Conservation (phyloP, 2,113 vertebrate genomes). For the Piprites chloris region DNA sequence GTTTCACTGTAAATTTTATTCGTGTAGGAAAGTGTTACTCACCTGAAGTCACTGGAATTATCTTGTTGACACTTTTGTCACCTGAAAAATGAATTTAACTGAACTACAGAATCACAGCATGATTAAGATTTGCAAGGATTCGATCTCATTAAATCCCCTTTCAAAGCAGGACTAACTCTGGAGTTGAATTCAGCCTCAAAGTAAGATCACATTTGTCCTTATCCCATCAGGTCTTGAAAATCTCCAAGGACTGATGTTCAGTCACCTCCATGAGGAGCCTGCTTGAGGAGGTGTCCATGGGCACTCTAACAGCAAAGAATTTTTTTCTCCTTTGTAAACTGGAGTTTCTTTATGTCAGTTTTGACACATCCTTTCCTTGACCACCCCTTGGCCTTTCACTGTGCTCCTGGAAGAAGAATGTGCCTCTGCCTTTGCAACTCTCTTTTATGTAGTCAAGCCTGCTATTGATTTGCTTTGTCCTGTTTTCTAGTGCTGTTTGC, state of each 20-base stretch:
- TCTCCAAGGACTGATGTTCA: neutral
- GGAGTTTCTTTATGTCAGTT: neutral
- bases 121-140: neutral
- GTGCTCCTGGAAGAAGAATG: neutral
- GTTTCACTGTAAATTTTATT: neutral
- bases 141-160: neutral
- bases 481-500: neutral
- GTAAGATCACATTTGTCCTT: neutral
- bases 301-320: neutral
- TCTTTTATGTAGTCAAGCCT: neutral
- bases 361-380: neutral
- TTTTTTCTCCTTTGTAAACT: neutral
- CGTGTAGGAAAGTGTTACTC: neutral
- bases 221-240: neutral
- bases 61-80: neutral
- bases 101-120: neutral
- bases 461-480: neutral
- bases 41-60: neutral
- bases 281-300: accelerated
- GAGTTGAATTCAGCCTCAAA: neutral
- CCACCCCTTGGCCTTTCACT: neutral
- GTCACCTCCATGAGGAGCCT: neutral
- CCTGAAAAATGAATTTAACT: neutral
- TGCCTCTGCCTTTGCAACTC: neutral
- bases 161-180: neutral